Conservation (phyloP, 2,113 vertebrate genomes). For the Ursus arctos region DNA sequence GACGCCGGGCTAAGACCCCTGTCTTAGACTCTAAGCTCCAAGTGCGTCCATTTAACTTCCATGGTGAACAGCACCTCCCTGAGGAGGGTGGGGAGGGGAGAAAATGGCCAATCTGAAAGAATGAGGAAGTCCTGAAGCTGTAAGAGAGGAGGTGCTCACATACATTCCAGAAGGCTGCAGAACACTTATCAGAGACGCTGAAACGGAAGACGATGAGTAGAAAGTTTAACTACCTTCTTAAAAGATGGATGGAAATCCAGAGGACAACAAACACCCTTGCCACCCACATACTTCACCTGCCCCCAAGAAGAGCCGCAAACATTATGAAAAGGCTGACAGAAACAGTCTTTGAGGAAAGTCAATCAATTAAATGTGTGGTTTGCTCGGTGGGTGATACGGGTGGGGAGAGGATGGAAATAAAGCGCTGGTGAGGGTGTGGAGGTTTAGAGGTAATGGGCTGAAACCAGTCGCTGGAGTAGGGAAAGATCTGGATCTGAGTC, state of each 20-base stretch:
- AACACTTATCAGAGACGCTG: not conserved
- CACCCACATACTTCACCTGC: constrained; percentile 26
- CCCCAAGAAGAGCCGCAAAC: not conserved
- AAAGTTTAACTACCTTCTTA: not conserved
- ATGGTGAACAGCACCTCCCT: not conserved
- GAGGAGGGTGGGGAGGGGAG: not conserved
- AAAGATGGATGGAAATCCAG: constrained; percentile 28
- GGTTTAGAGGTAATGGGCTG: not conserved
- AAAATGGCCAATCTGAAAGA: not conserved
- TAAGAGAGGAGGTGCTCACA: not conserved
- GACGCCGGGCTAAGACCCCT: not conserved
- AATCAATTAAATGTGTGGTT: not conserved
- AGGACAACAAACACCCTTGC: constrained; percentile 15
- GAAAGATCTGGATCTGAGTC: not conserved
- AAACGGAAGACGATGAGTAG: constrained; percentile 1
- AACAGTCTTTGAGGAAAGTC: constrained; percentile 29
- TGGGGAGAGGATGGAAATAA: not conserved
- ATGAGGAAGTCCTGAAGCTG: constrained; percentile 35
- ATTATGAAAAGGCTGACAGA: constrained; percentile 48
- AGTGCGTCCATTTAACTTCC: not conserved
- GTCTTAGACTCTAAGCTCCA: not conserved
- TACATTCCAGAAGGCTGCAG: constrained; percentile 36
- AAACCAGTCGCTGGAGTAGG: not conserved
- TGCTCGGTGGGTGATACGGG: not conserved
- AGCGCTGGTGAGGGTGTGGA: constrained; percentile 11